Evolutionary conservation across 2,113 vertebrate genomes (phyloP), one percentile per base, ranked within the genome.

Genomic region (Okapia johnstoni): DNA sequence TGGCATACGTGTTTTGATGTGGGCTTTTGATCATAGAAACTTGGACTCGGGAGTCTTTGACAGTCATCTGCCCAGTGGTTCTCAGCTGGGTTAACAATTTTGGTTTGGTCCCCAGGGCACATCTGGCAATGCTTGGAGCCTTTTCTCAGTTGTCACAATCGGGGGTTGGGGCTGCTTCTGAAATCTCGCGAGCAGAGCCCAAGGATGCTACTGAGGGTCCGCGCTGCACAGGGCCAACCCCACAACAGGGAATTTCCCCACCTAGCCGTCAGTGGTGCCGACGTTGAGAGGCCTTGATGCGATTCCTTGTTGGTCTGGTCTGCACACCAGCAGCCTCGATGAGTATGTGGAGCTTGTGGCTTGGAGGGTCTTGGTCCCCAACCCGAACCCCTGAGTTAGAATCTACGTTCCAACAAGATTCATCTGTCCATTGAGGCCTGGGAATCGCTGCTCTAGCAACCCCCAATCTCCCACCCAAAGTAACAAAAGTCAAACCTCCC

Each of bases 281-380:
- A 2, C 0, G 16, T 0, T 12, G 46, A 40, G 30, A 70, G 16
- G 9, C 48, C 36, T 60, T 2, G 15, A 2, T n/a, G 40, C 6
- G 2, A 55, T 14, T 10, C 19, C 21, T 36, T 28, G 23, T 3
- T 60, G 43, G 52, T 85, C 13, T 23, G 33, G 14, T 85, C 50
- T 19, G 43, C 52, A 84, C 28, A 76, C 54, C 23, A 13, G 61
- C 46, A 57, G 60, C 55, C 36, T 13, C 54, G 43, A 54, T 1
- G 19, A 93, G 40, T 46, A 7, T 0, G 0, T 28, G 76, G 57
- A 7, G 50, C 80, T 63, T 55, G 30, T 33, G 6, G 19, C 30
- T 40, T 15, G 30, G 5, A 33, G 26, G 57, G 6, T 57, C 81
- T 40, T 7, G 26, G 50, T 26, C 43, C 48, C 33, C 46, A 0